Base-by-base conservation (phyloP, 2,888 invertebrate genomes). In the Ryuthela nishihirai region DNA sequence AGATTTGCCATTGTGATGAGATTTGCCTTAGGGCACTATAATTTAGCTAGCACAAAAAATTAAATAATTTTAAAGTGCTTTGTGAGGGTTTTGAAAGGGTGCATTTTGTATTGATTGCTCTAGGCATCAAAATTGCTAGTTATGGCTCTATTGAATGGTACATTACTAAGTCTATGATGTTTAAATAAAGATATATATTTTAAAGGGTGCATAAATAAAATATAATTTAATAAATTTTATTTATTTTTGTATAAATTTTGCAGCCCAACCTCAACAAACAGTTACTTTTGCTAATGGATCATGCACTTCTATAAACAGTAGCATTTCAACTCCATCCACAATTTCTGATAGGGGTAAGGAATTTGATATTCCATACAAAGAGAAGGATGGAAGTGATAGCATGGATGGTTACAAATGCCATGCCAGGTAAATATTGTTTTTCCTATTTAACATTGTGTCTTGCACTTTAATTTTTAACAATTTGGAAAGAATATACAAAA, bases 201-300 rank as follows among this genome's bases (percentile, higher is more conserved):
- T 23, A n/a, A 26, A 23, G 25, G 23, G 12, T 6, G 15, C 4
- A 40, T 73, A 42, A 24, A 17, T 23, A 24, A 6, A 3, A 29
- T 44, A 5, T 15, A 12, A 20, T 24, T 21, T 50, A 4, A 15
- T n/a, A n/a, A n/a, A 10, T 17, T 9, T 26, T 29, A 1, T n/a
- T 17, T 32, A 10, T 4, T 32, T 48, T 34, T 25, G n/a, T n/a
- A n/a, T n/a, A n/a, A n/a, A n/a, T n/a, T n/a, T n/a, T n/a, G 7
- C 20, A 55, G 47, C 54, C 23, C 54, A 47, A 36, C 32, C 43
- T 1, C 44, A 52, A 20, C 54, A 48, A 20, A 50, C 52, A 39
- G 56, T 55, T 5, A 53, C 55, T 21, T 55, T 62, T 58, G 62
- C 49, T 4, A 59, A 59, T 47, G 64, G 56, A 12, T 64, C 61